Evolutionary conservation across 2,888 invertebrate species (phyloP).

Genomic region (Pilophorus perplexus): DNA sequence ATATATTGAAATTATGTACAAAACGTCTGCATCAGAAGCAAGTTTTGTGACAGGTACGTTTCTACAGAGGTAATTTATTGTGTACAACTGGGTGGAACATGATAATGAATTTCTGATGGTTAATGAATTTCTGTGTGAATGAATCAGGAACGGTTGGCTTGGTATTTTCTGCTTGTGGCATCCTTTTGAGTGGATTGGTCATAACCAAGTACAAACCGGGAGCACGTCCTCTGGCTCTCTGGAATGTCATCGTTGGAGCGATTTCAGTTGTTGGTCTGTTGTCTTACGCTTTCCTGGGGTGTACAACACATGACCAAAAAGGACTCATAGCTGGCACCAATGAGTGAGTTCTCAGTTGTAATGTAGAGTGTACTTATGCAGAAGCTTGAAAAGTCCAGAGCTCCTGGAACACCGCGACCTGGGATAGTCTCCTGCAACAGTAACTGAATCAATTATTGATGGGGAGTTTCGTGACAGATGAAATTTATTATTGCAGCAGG

Average conservation of each 20-base stretch:
- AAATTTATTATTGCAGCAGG: conserved; percentile 33
- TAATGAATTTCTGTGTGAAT: no score
- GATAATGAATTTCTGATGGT: no score
- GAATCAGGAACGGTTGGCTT: conserved; percentile 62
- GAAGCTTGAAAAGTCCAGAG: no score
- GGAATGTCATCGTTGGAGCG: conserved; percentile 66
- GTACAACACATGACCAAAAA: conserved; percentile 56
- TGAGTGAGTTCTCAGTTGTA: conserved; percentile 25
- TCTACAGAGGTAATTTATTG: no score
- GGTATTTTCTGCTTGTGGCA: conserved; percentile 67
- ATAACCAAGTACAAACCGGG: conserved; percentile 66
- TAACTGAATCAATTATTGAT: no score
- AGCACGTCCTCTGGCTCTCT: conserved; percentile 65
- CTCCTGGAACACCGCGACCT: no score
- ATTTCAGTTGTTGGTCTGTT: conserved; percentile 63
- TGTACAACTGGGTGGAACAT: no score
- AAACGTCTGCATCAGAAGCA: conserved; percentile 70
- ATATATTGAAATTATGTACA: conserved; percentile 78
- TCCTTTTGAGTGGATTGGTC: conserved; percentile 64
- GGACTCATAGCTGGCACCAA: conserved; percentile 52
- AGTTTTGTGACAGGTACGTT: conserved; percentile 66
- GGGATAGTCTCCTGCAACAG: no score
- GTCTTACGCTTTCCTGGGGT: conserved; percentile 66
- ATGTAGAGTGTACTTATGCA: no score
- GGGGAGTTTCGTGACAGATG: conserved; percentile 14